Evolutionary conservation across 2,797 vertebrate species (phyloP), one percentile per base, ranked within the genome.

Genomic region (Otolemur crassicaudatus): DNA sequence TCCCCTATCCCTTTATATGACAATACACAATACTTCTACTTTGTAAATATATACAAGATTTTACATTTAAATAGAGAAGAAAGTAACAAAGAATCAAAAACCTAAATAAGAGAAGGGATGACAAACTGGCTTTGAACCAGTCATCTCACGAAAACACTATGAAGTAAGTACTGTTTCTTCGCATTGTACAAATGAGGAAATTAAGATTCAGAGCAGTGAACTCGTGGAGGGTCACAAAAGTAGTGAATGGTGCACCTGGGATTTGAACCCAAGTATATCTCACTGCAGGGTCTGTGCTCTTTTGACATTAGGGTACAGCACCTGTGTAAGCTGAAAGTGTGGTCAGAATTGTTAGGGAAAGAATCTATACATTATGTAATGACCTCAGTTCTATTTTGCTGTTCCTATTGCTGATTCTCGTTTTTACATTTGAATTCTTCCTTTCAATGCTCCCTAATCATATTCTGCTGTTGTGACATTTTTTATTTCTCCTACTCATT

Each of bases 381-480:
- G 34, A 61, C 19, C 34, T 69, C 34, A 67, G 40, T 3, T 65
- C 56, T 17, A 37, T 29, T 82, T 22, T 40, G 46, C 82, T 58
- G 61, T 83, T 86, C 70, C 85, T 75, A 61, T 29, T 79, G 46
- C 22, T 31, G 53, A 73, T 27, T 31, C 82, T 65, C 22, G 70
- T 81, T 81, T 76, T 77, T 92, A 80, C 80, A 5, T 83, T 98
- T 94, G 92, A 87, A 60, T 70, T 37, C 43, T 89, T 84, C 14
- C n/a, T 49, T 80, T 82, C 58, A 65, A 16, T 56, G 79, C n/a
- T 49, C 65, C 73, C 95, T 94, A 84, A 67, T 23, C 58, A 76
- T 58, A 92, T 69, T 90, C 63, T 9, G 29, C 13, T 77, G 46
- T n/a, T 67, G 65, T 40, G 34, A 4, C 17, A 69, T 37, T 75